These are phyloP conservation scores for Noctua janthina DNA, from an alignment of 2,888 invertebrate genomes.

Conservation along the genomic window DNA sequence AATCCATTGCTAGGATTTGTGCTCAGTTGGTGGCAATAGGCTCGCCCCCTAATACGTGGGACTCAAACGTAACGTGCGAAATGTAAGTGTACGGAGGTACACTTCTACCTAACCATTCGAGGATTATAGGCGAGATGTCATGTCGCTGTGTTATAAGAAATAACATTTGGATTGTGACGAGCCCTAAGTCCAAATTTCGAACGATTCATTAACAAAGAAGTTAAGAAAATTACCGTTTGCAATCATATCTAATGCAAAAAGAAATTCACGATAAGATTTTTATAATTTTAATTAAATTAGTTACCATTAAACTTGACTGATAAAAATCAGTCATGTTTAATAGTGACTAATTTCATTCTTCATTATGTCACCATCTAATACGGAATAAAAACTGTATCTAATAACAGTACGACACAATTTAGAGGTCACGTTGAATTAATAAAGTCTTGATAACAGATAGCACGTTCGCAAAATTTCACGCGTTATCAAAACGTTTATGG, in stretches of 20 bases:
- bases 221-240: neutral
- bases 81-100: neutral
- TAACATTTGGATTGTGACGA: neutral
- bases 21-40: neutral
- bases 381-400: slow-evolving; percentile 25
- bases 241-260: neutral
- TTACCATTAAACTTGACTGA: neutral
- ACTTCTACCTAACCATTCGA: neutral
- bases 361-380: neutral
- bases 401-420: neutral
- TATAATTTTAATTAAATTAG: slow-evolving; percentile 1
- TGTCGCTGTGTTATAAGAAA: neutral
- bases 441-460: slow-evolving; percentile 9
- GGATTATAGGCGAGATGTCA: neutral
- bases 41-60: neutral
- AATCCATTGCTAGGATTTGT: neutral
- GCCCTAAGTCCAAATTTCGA: neutral
- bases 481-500: slow-evolving; percentile 39
- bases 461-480: slow-evolving; percentile 18
- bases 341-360: neutral
- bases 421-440: slow-evolving; percentile 33
- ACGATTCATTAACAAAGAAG: neutral
- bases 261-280: neutral
- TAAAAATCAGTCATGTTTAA: neutral
- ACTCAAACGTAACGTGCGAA: neutral